A percentile compares a stretch with the other conserved stretches of the same genome.
Evolutionary conservation across 2,113 vertebrate species (phyloP).

Genomic region (Calonectris borealis): DNA sequence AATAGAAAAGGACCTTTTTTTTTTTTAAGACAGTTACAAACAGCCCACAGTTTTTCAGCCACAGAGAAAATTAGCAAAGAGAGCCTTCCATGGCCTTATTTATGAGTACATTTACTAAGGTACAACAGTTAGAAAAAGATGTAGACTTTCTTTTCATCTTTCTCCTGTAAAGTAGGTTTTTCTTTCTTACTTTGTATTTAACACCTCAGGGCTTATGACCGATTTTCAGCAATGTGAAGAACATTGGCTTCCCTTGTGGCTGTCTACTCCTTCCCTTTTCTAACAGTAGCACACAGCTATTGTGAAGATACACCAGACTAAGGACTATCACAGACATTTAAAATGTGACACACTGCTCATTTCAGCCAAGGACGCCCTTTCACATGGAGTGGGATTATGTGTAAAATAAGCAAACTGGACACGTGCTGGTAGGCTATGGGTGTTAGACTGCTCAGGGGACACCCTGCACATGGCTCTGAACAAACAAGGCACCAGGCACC

Average conservation of each 20-base stretch:
- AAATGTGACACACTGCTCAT: background rate
- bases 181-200: background rate
- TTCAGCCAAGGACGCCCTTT: background rate
- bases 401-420: background rate
- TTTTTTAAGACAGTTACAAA: background rate
- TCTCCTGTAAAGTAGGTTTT: background rate
- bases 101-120: background rate
- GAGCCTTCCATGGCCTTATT: background rate
- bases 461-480: background rate
- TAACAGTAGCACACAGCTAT: too few species aligned
- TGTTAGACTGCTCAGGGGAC: background rate
- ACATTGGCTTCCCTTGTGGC: background rate
- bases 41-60: background rate
- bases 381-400: background rate
- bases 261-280: background rate
- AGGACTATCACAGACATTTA: background rate
- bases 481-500: background rate
- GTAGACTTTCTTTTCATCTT: background rate
- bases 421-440: rapidly evolving
- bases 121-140: background rate
- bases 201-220: background rate
- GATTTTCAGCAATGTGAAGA: background rate
- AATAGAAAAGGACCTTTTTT: background rate
- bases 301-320: background rate
- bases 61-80: background rate